Evolutionary conservation across 2,797 vertebrate genomes (phyloP).

Genomic region (Chiloscyllium punctatum): DNA sequence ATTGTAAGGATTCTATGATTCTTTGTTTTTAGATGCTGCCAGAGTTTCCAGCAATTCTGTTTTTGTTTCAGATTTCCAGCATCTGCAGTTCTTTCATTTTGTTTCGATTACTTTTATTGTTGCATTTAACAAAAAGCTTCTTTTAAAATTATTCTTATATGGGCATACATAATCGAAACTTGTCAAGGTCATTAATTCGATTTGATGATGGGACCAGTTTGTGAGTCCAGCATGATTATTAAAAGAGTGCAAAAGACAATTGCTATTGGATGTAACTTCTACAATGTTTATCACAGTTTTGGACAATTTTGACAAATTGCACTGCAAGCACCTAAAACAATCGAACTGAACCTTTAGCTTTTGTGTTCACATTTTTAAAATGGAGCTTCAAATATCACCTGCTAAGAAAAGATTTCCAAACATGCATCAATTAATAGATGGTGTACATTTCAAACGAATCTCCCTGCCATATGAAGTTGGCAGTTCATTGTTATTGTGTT

Average conservation of each 20-base stretch:
- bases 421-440: not conserved
- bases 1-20: no score
- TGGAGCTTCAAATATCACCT: not conserved
- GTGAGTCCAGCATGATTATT: not conserved
- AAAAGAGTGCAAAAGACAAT: not conserved
- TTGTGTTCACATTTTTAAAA: not conserved
- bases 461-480: not conserved
- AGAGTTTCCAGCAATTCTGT: no score
- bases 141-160: not conserved
- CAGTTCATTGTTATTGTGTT: not conserved
- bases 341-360: not conserved
- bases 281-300: no score
- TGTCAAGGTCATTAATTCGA: not conserved
- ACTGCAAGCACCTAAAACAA: not conserved
- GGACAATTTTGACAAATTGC: not conserved
- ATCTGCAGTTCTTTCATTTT: no score
- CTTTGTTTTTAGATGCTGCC: not conserved
- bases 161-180: not conserved
- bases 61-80: no score
- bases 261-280: not conserved
- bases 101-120: no score
- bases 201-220: not conserved
- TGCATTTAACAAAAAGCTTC: not conserved
- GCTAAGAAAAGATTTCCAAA: not conserved
- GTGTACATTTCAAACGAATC: not conserved